phyloP scores from a whole-genome alignment of 1,140 invertebrate species.

The Papilio glaucus region DNA sequence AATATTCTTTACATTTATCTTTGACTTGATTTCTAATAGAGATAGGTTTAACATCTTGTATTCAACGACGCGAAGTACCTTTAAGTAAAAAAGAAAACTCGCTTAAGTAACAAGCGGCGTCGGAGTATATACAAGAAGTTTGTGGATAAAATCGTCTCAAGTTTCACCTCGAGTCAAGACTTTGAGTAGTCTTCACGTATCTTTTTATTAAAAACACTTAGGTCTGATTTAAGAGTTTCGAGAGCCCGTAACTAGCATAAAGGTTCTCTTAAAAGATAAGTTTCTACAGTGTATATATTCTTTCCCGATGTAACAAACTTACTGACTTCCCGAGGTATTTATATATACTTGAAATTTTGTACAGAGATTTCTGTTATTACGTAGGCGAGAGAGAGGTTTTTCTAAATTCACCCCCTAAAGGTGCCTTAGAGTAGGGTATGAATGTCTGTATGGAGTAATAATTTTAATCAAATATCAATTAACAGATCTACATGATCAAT shows the following conservation, averaged over 20 bases:
- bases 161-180: conserved; percentile 6
- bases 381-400: no score
- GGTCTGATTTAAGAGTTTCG: conserved; percentile 19
- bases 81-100: neutral
- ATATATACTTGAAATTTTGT: no score
- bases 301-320: no score
- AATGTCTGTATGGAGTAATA: no score
- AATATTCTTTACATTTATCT: no score
- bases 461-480: no score
- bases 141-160: conserved; percentile 16
- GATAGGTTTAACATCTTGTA: neutral
- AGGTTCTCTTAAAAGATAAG: conserved; percentile 2
- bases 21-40: neutral
- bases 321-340: no score
- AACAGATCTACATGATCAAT: no score
- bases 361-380: no score
- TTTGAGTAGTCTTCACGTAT: conserved; percentile 24
- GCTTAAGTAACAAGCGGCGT: neutral
- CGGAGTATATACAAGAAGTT: conserved; percentile 6
- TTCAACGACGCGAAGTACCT: neutral
- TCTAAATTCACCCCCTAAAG: no score
- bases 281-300: neutral
- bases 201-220: conserved; percentile 19
- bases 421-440: no score
- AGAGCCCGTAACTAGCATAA: neutral